phyloP scores from a whole-genome alignment of 2,113 vertebrate species.

The Eulacestoma nigropectus region DNA sequence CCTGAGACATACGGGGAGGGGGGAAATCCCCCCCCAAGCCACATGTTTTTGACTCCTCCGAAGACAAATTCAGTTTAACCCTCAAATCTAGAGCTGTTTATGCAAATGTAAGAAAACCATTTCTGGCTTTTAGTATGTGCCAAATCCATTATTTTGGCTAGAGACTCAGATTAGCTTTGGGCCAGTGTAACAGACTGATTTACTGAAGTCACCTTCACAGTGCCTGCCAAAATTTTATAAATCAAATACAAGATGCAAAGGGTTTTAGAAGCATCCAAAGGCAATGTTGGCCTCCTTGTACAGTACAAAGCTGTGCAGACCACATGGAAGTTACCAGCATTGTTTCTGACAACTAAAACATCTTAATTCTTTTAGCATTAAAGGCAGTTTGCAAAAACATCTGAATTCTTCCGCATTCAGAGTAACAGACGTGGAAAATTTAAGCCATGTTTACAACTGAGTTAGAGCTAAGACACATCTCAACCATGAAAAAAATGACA shows the following conservation, averaged over 20 bases:
- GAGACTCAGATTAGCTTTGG: neutral
- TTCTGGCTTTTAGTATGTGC: neutral
- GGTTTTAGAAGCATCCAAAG: neutral
- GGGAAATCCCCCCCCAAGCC: neutral
- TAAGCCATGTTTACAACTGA: neutral
- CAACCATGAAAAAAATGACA: neutral
- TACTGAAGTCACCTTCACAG: neutral
- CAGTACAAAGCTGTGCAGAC: neutral
- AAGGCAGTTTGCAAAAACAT: neutral
- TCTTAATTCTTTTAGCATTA: neutral
- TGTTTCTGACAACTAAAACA: neutral
- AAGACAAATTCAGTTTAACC: neutral
- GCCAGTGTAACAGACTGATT: neutral
- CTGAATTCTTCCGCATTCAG: neutral
- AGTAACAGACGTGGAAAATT: neutral
- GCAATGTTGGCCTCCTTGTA: rapidly evolving
- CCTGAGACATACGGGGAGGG: neutral
- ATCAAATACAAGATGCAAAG: neutral
- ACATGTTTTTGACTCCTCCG: neutral
- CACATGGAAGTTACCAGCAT: neutral
- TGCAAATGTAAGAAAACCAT: neutral
- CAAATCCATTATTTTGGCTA: neutral
- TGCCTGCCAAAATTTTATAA: neutral
- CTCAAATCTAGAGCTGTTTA: neutral
- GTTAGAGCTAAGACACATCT: neutral